Evolutionary conservation across 2,113 vertebrate genomes (phyloP).

Genomic region (Aplodontia rufa): DNA sequence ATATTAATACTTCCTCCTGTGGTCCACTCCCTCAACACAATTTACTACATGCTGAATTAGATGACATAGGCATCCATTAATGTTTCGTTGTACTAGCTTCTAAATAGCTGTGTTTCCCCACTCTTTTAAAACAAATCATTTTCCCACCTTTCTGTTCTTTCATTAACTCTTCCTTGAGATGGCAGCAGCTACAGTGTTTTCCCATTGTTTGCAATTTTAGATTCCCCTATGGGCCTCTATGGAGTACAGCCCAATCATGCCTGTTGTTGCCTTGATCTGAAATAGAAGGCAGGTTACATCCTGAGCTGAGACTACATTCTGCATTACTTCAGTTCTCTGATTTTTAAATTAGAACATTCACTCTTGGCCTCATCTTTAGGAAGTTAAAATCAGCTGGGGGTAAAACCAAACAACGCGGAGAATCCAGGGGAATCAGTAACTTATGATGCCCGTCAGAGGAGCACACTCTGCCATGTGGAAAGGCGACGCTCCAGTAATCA

Average conservation of each 20-base stretch:
- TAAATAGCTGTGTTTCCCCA: background rate
- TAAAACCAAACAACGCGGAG: background rate
- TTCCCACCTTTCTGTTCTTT: background rate
- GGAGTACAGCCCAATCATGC: background rate
- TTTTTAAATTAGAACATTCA: conserved; percentile 17
- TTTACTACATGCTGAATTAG: background rate
- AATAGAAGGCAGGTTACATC: background rate
- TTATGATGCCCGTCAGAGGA: background rate
- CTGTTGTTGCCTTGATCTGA: background rate
- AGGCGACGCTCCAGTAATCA: background rate
- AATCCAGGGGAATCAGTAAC: background rate
- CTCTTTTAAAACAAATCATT: background rate
- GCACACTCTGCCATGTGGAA: background rate
- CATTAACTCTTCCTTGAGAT: background rate
- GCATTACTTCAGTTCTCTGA: background rate
- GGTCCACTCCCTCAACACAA: background rate
- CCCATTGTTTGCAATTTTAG: background rate
- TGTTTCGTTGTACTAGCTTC: background rate
- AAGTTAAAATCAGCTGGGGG: background rate
- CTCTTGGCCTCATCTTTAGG: background rate
- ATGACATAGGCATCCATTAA: background rate
- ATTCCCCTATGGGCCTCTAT: background rate
- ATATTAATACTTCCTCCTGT: background rate
- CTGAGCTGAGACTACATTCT: background rate
- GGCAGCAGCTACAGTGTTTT: background rate